These are phyloP conservation scores for Clarias fuscus DNA, from an alignment of 2,797 vertebrate genomes.

Conservation along the genomic window DNA sequence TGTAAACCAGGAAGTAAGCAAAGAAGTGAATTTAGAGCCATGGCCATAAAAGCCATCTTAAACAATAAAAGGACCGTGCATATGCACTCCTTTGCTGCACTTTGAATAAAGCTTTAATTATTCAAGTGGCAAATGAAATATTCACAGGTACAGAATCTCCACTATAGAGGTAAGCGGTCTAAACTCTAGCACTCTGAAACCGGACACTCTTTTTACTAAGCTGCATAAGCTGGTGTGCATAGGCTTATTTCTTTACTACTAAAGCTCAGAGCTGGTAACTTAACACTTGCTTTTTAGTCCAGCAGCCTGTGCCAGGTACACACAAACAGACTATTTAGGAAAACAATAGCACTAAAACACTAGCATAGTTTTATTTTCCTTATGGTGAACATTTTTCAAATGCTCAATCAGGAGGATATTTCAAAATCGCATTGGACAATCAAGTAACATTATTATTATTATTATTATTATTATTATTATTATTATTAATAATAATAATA, in stretches of 20 bases:
- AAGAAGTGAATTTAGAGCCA: slow-evolving; percentile 6
- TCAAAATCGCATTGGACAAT: not conserved
- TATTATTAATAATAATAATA: not conserved
- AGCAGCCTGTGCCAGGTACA: slow-evolving; percentile 9
- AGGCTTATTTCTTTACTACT: slow-evolving; percentile 34
- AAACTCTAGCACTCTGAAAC: slow-evolving; percentile 46
- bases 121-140: slow-evolving; percentile 57
- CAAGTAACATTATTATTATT: not conserved
- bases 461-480: not conserved
- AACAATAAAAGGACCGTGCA: slow-evolving; percentile 22
- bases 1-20: slow-evolving; percentile 47
- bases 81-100: slow-evolving; percentile 2
- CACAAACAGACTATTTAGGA: slow-evolving; percentile 7
- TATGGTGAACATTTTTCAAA: not conserved
- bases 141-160: slow-evolving; percentile 57
- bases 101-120: slow-evolving; percentile 57
- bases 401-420: not conserved
- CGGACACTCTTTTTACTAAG: slow-evolving; percentile 44
- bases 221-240: slow-evolving; percentile 32
- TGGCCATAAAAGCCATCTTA: slow-evolving; percentile 31
- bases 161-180: slow-evolving; percentile 33
- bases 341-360: slow-evolving; percentile 1
- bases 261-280: slow-evolving; percentile 45
- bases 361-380: not conserved
- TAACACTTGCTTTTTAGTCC: slow-evolving; percentile 36